phyloP scores from a whole-genome alignment of 2,113 vertebrate species.

The Perca fluviatilis region DNA sequence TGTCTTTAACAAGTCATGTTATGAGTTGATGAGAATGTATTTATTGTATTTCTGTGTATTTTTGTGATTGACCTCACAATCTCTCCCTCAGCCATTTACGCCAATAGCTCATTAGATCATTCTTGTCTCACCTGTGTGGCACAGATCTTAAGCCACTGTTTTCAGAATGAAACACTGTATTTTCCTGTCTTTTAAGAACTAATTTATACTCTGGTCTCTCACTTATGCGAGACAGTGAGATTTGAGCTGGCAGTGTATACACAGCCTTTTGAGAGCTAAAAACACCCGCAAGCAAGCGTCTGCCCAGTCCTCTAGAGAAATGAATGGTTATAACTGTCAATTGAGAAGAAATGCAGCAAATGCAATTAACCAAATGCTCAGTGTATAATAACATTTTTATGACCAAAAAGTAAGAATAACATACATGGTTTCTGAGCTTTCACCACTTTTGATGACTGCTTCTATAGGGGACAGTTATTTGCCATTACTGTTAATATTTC shows the following conservation, averaged over 20 bases:
- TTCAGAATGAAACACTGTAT: slow-evolving; percentile 26
- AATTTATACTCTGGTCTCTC: slow-evolving; percentile 2
- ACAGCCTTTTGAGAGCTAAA: background rate
- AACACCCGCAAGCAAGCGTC: background rate
- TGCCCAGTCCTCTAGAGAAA: background rate
- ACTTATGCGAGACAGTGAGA: slow-evolving; percentile 14
- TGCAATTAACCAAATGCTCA: slow-evolving; percentile 4
- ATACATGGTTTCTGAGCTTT: slow-evolving; percentile 18
- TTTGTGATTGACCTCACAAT: slow-evolving; percentile 72
- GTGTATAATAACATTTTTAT: slow-evolving; percentile 7
- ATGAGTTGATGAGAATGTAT: slow-evolving; percentile 74
- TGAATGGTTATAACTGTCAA: background rate
- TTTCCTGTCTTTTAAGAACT: slow-evolving; percentile 19
- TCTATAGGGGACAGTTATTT: slow-evolving; percentile 1
- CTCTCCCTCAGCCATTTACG: slow-evolving; percentile 58
- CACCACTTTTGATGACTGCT: background rate
- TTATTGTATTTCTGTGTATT: slow-evolving; percentile 78
- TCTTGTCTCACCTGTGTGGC: slow-evolving; percentile 27
- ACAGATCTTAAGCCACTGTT: slow-evolving; percentile 27
- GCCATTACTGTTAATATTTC: background rate
- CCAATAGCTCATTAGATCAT: slow-evolving; percentile 21
- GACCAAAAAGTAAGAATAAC: background rate
- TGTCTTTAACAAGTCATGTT: slow-evolving; percentile 77
- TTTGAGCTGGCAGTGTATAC: slow-evolving; percentile 14
- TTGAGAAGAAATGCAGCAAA: background rate